These are phyloP conservation scores for Sisyra nigra DNA, from an alignment of 2,888 invertebrate genomes.

Conservation along the genomic window DNA sequence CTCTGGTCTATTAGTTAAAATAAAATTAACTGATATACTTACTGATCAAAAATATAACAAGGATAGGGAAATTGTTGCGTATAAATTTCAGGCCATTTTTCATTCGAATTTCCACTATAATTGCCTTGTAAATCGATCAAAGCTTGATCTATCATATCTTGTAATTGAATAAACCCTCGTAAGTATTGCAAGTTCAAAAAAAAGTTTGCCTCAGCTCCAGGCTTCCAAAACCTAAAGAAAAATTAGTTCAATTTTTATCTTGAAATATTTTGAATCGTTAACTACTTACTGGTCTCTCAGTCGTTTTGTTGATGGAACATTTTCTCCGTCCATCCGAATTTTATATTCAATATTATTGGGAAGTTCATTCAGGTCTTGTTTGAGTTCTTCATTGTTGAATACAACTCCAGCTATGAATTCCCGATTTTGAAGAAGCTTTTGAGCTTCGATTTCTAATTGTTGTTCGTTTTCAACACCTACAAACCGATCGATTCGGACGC, in stretches of 20 bases:
- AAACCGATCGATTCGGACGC: conserved; percentile 44
- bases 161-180: conserved; percentile 71
- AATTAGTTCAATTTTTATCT: too few relatives aligned
- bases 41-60: conserved; percentile 46
- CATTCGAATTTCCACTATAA: conserved; percentile 13
- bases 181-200: conserved; percentile 48
- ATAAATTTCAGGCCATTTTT: conserved; percentile 26
- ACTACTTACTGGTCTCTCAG: conserved; percentile 1
- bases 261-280: too few relatives aligned
- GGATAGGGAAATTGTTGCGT: conserved; percentile 75
- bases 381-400: conserved; percentile 21
- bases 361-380: conserved; percentile 8
- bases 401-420: conserved; percentile 53
- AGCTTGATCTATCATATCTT: conserved; percentile 67
- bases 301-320: conserved; percentile 38
- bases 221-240: conserved; percentile 40
- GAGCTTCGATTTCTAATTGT: conserved; percentile 38
- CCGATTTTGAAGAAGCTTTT: conserved; percentile 36
- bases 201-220: conserved; percentile 47
- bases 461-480: conserved; percentile 31
- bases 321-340: conserved; percentile 55
- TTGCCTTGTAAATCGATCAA: conserved; percentile 43
- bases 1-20: too few relatives aligned
- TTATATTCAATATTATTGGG: conserved; percentile 39
- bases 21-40: conserved; percentile 16